Percentiles rank a stretch among this genome's conserved stretches.
phyloP scores from a whole-genome alignment of 2,113 vertebrate genomes.

The Oryzias celebensis region DNA sequence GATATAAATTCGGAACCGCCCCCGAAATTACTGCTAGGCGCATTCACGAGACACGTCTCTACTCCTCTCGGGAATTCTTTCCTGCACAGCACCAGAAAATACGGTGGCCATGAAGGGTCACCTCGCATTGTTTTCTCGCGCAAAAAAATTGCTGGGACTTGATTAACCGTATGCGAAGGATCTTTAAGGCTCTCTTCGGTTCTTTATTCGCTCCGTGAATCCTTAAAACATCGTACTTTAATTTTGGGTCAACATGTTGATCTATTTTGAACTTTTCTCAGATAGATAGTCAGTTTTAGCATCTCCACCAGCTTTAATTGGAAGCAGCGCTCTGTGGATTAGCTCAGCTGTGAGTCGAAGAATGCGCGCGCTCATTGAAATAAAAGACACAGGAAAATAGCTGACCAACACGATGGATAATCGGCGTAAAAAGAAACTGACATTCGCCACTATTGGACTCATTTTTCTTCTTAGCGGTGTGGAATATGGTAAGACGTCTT shows the following conservation, averaged over 20 bases:
- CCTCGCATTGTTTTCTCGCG: no score
- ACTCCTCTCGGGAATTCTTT: no score
- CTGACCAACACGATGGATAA: slow-evolving; percentile 64
- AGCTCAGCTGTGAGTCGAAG: slow-evolving; percentile 1
- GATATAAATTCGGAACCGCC: no score
- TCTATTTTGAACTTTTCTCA: not conserved
- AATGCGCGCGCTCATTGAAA: not conserved
- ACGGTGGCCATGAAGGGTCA: no score
- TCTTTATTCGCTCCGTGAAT: no score
- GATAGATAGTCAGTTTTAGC: not conserved
- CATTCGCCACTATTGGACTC: slow-evolving; percentile 77
- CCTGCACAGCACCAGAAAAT: no score
- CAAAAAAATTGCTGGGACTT: no score
- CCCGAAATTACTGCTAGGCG: no score
- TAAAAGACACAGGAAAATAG: not conserved
- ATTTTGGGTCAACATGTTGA: not conserved
- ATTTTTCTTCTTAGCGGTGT: slow-evolving; percentile 82
- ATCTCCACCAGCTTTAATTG: slow-evolving; percentile 37
- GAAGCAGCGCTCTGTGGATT: slow-evolving; percentile 39
- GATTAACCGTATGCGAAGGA: no score
- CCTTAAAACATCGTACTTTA: no score
- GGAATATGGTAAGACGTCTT: slow-evolving; percentile 78
- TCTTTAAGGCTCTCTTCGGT: no score
- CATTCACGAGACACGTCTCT: no score
- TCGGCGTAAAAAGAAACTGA: slow-evolving; percentile 72